Evolutionary conservation across 2,888 invertebrate species (phyloP).

Genomic region (Idaea dimidiata): DNA sequence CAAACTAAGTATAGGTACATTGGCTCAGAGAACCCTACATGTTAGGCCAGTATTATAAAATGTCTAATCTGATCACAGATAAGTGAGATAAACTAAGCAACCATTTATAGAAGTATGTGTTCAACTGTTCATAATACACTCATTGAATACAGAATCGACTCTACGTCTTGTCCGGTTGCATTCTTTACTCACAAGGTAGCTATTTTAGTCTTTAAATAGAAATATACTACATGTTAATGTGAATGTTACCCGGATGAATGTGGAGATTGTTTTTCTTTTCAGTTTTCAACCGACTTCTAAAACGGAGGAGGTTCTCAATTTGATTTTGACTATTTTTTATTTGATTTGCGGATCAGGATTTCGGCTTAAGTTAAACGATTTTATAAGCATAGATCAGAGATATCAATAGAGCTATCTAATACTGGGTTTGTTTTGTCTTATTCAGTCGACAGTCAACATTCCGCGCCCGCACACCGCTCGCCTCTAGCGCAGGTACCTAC

Average conservation of each 20-base stretch:
- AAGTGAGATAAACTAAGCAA: not conserved
- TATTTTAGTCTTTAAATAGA: not conserved
- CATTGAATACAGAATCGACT: not conserved
- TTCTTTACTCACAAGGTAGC: not conserved
- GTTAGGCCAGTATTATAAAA: no score
- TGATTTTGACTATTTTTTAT: no score
- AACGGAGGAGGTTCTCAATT: no score
- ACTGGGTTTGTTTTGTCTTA: not conserved
- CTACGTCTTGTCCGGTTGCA: not conserved
- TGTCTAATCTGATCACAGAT: no score
- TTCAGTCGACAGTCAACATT: not conserved
- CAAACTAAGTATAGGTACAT: no score
- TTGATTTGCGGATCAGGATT: no score
- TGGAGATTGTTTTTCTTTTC: no score
- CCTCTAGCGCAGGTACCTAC: not conserved
- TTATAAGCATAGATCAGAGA: no score
- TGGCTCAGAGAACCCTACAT: no score
- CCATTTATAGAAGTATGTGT: not conserved
- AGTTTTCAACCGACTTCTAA: no score
- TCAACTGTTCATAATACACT: not conserved
- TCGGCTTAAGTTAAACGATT: no score
- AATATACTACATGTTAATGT: not conserved
- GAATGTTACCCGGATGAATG: no score
- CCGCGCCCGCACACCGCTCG: not conserved
- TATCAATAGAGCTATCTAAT: not conserved